Evolutionary conservation across 1,140 invertebrate genomes (phyloP).

Genomic region (Euwallacea similis): DNA sequence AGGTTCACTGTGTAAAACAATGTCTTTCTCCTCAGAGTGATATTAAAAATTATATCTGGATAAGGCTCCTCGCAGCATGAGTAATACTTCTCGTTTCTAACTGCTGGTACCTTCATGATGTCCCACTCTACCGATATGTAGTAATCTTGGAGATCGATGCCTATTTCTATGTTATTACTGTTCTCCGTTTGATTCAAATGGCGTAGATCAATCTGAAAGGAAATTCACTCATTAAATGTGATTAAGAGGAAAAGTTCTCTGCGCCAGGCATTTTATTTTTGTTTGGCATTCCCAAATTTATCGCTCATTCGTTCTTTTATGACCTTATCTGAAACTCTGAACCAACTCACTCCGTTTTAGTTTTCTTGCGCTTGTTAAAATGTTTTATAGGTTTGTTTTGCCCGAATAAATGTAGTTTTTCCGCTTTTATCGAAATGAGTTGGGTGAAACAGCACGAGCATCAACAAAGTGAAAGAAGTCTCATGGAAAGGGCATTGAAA

Average conservation of each 20-base stretch:
- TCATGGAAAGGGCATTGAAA: no score
- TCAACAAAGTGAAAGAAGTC: neutral
- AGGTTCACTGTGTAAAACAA: constrained; percentile 97
- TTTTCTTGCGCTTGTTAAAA: constrained; percentile 13
- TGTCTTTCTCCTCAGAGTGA: constrained; percentile 93
- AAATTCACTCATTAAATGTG: neutral
- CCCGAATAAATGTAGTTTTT: constrained; percentile 6
- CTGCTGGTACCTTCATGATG: constrained; percentile 86
- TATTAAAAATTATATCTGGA: constrained; percentile 97
- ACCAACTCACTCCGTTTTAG: neutral
- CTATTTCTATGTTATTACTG: constrained; percentile 80
- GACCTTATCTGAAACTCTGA: constrained; percentile 9
- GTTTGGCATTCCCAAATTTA: constrained; percentile 12
- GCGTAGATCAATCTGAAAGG: constrained; percentile 78
- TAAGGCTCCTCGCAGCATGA: constrained; percentile 90
- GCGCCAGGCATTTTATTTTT: constrained; percentile 9
- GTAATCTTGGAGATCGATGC: constrained; percentile 91
- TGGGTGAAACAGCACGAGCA: constrained; percentile 2
- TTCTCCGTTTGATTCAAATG: constrained; percentile 80
- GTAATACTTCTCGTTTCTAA: constrained; percentile 86
- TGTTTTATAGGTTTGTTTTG: constrained; percentile 27
- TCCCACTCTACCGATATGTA: constrained; percentile 98
- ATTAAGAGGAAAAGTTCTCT: neutral
- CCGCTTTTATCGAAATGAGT: neutral
- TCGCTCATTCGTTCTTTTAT: constrained; percentile 19